Base-by-base conservation (phyloP, 2,888 invertebrate genomes). In the Drosophila niveifrons region DNA sequence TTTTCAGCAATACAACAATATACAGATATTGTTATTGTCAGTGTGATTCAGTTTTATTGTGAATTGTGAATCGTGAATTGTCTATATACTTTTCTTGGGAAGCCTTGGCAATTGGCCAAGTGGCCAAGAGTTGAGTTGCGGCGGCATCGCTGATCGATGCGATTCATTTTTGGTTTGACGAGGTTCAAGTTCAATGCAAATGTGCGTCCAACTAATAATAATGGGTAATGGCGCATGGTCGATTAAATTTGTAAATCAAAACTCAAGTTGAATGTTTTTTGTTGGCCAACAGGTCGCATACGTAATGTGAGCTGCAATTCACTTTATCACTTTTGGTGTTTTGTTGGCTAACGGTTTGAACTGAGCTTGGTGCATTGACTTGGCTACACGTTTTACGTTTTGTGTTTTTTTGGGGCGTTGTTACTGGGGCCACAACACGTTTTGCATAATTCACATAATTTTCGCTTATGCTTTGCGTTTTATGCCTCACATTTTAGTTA, bases 401-500 rank as follows among this genome's bases (percentile, higher is more conserved):
- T 52, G 43, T 53, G 43, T 58, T 51, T 10, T 48, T 58, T 51
- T 10, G 31, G 46, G 73, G 36, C 53, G 36, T 66, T 52, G 17
- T 55, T 43, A 23, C n/a, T 13, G 50, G n/a, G 17, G 47, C 56
- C 44, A 66, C 78, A 80, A 64, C 78, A 81, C 78, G 66, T 84
- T 84, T 88, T 89, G 89, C 84, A 82, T 80, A 88, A 72, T 77
- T 72, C 83, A 80, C 82, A 82, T 69, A 74, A 82, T 88, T 82
- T 88, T 70, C 51, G 86, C 88, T 85, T 85, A 82, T 61, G 86
- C 77, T 47, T 67, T 59, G 82, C 82, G 68, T 43, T 85, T 85
- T 84, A 74, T 31, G 53, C 41, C 75, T 79, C 82, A 64, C 56
- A 79, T 75, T 75, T 72, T 44, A 57, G 78, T 84, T 85, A 85